Evolutionary conservation across 2,888 invertebrate species (phyloP).

Genomic region (Parnassius glacialis): DNA sequence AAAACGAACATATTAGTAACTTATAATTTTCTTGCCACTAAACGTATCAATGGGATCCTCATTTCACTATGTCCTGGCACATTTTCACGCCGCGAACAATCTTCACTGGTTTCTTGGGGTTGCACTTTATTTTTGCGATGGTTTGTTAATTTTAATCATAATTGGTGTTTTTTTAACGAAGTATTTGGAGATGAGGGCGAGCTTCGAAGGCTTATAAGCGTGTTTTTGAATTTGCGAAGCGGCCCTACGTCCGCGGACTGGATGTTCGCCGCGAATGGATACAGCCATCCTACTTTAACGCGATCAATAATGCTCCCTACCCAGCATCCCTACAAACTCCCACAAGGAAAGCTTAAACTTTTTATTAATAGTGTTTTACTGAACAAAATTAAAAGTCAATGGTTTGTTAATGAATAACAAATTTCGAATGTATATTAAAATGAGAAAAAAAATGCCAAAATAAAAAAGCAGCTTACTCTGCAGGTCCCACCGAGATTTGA

Average conservation of each 20-base stretch:
- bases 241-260: conserved; percentile 71
- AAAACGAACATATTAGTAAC: conserved; percentile 17
- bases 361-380: neutral
- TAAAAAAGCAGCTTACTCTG: conserved; percentile 23
- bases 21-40: conserved; percentile 14
- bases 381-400: neutral
- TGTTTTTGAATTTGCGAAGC: conserved; percentile 69
- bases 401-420: neutral
- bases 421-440: neutral
- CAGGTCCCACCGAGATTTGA: conserved; percentile 80
- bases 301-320: conserved; percentile 82
- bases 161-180: conserved; percentile 51
- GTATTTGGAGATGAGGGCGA: conserved; percentile 36
- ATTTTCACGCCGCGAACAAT: conserved; percentile 29
- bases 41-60: conserved; percentile 32
- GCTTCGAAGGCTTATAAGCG: conserved; percentile 54
- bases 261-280: conserved; percentile 75
- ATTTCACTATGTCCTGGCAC: conserved; percentile 43
- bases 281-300: conserved; percentile 77
- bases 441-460: conserved; percentile 16
- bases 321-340: conserved; percentile 77
- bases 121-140: conserved; percentile 31
- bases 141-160: conserved; percentile 33
- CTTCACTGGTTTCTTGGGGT: conserved; percentile 10
- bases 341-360: conserved; percentile 45